Conservation (phyloP, 1,140 invertebrate genomes). For the Nymphalis io region DNA sequence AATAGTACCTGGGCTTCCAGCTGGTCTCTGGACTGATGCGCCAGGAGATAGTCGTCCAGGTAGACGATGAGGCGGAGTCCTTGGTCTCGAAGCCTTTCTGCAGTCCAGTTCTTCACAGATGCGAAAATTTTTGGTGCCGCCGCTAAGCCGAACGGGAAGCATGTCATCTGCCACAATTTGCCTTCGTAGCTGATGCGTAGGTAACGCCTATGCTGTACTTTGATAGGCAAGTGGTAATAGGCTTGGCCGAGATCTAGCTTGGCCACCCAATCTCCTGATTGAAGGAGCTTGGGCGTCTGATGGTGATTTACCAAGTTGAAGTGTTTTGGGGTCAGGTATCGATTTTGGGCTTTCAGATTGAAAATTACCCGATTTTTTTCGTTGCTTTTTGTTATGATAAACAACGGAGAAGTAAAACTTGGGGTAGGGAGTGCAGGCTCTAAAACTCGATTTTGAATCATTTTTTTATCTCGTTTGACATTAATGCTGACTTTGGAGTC, state of each 20-base stretch:
- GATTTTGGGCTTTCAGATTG: conserved; percentile 50
- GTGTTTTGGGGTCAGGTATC: conserved; percentile 37
- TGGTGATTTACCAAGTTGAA: conserved; percentile 49
- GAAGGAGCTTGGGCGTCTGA: conserved; percentile 46
- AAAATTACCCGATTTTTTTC: conserved; percentile 45
- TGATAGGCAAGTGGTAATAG: conserved; percentile 66
- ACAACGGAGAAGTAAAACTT: conserved; percentile 55
- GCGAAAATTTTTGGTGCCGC: too few species aligned
- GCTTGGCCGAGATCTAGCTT: conserved; percentile 47
- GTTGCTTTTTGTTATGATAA: conserved; percentile 39
- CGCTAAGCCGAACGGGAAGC: too few species aligned
- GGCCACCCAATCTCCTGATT: conserved; percentile 41
- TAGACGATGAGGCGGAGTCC: too few species aligned
- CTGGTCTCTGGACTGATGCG: too few species aligned
- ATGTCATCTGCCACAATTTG: too few species aligned
- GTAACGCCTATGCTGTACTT: conserved; percentile 37
- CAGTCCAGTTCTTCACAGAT: too few species aligned
- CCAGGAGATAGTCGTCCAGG: too few species aligned
- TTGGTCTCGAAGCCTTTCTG: too few species aligned
- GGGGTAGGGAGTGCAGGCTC: conserved; percentile 33
- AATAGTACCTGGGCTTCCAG: too few species aligned
- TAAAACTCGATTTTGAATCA: conserved; percentile 33
- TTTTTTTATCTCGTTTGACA: conserved; percentile 24
- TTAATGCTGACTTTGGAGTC: conserved; percentile 28
- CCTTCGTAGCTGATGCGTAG: too few species aligned